These are phyloP conservation scores for Chydorus sphaericus DNA, from an alignment of 2,888 invertebrate genomes.

Conservation along the genomic window DNA sequence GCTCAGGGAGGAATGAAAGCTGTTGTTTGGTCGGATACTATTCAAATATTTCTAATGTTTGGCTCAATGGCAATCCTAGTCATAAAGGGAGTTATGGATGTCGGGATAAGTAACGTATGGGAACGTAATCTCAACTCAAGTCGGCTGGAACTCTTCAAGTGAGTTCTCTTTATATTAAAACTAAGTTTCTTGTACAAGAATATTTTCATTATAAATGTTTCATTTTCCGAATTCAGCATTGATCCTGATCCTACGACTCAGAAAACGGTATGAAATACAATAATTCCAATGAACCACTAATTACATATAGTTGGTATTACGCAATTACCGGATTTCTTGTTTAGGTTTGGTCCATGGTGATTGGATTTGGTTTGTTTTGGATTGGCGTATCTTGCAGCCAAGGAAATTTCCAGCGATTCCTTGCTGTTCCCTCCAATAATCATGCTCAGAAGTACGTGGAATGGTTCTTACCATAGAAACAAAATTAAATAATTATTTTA, in stretches of 20 bases:
- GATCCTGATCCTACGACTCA: too few species aligned
- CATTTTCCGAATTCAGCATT: too few species aligned
- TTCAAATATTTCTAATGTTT: background rate
- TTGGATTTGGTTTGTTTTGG: constrained; percentile 80
- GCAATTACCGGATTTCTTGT: too few species aligned
- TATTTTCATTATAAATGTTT: too few species aligned
- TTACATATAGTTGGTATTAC: too few species aligned
- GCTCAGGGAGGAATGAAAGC: background rate
- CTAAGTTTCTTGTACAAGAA: too few species aligned
- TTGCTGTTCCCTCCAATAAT: constrained; percentile 62
- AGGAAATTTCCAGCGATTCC: constrained; percentile 81
- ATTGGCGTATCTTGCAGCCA: constrained; percentile 84
- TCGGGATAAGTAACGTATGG: background rate
- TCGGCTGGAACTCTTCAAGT: background rate
- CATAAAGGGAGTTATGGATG: background rate
- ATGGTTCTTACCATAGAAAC: too few species aligned
- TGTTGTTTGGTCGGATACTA: background rate
- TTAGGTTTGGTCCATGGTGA: constrained; percentile 72
- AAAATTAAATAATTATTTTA: too few species aligned
- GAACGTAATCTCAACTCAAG: background rate
- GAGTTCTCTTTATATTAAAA: too few species aligned
- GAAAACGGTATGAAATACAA: too few species aligned
- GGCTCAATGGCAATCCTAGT: background rate
- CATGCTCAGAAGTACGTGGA: constrained; percentile 48
- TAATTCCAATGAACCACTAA: too few species aligned